These are phyloP conservation scores for Cebuella pygmaea DNA, from an alignment of 2,797 vertebrate genomes.

Conservation along the genomic window DNA sequence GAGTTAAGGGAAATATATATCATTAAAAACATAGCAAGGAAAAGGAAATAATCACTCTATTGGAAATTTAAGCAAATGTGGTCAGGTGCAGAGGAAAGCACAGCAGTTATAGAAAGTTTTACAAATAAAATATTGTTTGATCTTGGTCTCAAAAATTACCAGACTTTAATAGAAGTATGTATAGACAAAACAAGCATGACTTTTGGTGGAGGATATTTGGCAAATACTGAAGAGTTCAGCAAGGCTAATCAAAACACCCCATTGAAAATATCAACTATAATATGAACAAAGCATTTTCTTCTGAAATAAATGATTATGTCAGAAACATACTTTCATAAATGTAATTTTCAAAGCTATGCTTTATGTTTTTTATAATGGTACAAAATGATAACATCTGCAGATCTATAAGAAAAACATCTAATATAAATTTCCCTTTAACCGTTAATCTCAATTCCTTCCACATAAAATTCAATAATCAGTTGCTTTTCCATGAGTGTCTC, in stretches of 20 bases:
- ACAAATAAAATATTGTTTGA: background rate
- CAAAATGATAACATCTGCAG: background rate
- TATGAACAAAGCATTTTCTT: background rate
- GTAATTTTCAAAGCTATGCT: background rate
- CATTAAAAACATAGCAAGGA: background rate
- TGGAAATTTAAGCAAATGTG: background rate
- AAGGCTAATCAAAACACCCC: background rate
- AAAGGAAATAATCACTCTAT: background rate
- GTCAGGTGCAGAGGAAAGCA: background rate
- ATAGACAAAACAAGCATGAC: background rate
- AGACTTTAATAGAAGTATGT: background rate
- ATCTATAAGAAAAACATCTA: background rate
- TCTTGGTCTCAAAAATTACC: constrained; percentile 11
- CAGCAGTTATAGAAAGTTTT: background rate
- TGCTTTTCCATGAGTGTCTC: background rate
- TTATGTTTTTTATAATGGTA: background rate
- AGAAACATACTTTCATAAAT: background rate
- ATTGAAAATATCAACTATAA: background rate
- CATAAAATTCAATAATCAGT: background rate
- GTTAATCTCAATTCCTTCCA: background rate
- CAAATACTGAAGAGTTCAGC: background rate
- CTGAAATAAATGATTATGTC: background rate
- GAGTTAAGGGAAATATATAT: background rate
- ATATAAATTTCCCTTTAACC: background rate
- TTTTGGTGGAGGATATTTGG: background rate